Percentiles rank a stretch among this genome's conserved stretches.
Evolutionary conservation across 2,113 vertebrate species (phyloP).

Genomic region (Hippoglossus stenolepis): DNA sequence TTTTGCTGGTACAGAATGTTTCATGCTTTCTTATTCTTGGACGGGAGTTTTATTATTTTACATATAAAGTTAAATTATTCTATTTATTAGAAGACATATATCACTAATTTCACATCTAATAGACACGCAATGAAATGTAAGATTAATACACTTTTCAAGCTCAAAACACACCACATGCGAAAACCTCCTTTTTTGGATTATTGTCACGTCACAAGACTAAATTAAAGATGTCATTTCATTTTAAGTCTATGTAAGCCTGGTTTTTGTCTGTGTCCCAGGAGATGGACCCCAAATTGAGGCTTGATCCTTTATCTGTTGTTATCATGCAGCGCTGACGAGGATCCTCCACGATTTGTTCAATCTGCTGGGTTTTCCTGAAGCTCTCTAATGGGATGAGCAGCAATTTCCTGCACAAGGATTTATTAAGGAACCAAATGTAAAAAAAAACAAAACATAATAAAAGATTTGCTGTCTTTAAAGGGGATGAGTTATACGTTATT

Average conservation of each 20-base stretch:
- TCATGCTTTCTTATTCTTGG: neutral
- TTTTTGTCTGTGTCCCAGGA: conserved; percentile 71
- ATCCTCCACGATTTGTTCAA: conserved; percentile 59
- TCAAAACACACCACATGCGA: conserved; percentile 25
- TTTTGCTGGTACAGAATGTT: conserved; percentile 15
- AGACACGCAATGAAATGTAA: conserved; percentile 19
- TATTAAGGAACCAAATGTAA: conserved; percentile 25
- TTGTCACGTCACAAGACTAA: conserved; percentile 60
- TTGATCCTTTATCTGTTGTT: conserved; percentile 61
- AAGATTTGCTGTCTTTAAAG: conserved; percentile 25
- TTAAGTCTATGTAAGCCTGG: conserved; percentile 72
- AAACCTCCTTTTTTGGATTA: conserved; percentile 38
- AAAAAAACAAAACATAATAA: conserved; percentile 14
- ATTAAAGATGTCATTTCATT: conserved; percentile 74
- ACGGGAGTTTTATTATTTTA: conserved; percentile 23
- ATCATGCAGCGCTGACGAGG: conserved; percentile 13
- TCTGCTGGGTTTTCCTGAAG: conserved; percentile 62
- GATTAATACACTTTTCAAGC: neutral
- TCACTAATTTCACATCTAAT: neutral
- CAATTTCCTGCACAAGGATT: conserved; percentile 63
- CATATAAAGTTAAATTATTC: neutral
- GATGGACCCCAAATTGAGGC: conserved; percentile 67
- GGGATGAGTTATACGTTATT: neutral
- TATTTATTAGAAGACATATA: conserved; percentile 19
- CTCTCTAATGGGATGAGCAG: conserved; percentile 66